Evolutionary conservation across 2,797 vertebrate genomes (phyloP).

Genomic region (Micromesistius poutassou): DNA sequence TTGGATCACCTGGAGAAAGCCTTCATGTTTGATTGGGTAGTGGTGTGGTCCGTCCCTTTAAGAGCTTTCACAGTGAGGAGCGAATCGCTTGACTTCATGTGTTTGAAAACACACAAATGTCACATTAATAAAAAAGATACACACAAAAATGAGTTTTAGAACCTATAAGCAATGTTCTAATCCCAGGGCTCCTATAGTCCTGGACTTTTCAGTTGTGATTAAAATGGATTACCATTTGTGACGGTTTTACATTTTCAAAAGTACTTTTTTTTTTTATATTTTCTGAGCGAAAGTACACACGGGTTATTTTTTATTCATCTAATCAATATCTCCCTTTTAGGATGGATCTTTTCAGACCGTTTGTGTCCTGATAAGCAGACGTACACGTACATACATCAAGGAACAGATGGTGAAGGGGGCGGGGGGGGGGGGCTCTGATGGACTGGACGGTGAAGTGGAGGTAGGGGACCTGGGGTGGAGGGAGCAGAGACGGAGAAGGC

Average conservation of each 20-base stretch:
- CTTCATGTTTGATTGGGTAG: neutral
- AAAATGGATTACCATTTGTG: too few relatives aligned
- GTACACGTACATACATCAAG: neutral
- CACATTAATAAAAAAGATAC: too few relatives aligned
- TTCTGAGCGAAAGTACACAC: too few relatives aligned
- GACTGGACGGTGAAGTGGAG: neutral
- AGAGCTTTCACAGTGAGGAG: neutral
- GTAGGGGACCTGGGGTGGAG: neutral
- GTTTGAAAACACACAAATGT: too few relatives aligned
- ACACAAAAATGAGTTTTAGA: neutral
- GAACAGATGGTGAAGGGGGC: neutral
- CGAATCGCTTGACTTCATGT: neutral
- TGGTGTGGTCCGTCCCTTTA: neutral
- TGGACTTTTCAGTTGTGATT: too few relatives aligned
- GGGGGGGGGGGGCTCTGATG: neutral
- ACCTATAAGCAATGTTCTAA: neutral
- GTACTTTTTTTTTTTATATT: too few relatives aligned
- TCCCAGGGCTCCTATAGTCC: neutral
- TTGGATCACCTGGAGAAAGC: neutral
- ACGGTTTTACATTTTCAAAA: too few relatives aligned
- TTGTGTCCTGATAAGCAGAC: neutral
- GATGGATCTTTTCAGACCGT: too few relatives aligned
- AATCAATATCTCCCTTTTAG: too few relatives aligned
- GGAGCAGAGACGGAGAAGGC: neutral
- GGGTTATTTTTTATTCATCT: too few relatives aligned